Base-by-base conservation (phyloP, 2,888 invertebrate species). In the Muscina levida region DNA sequence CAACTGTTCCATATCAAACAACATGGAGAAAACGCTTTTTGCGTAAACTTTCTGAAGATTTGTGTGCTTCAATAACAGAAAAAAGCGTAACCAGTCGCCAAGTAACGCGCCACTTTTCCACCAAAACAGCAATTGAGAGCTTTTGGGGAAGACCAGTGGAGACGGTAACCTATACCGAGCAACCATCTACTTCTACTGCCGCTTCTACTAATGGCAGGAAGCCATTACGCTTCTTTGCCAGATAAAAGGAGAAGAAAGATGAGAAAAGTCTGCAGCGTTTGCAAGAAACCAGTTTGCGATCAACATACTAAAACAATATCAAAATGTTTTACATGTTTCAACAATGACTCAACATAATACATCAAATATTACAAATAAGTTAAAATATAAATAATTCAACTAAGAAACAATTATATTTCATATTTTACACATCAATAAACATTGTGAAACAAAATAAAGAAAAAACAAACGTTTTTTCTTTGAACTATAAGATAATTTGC, bases 281-380 rank as follows among this genome's bases (percentile, higher is more conserved):
- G 48, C 48, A 51, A 51, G 48, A 51, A 51, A 51, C 66, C 66
- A 56, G 57, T 71, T 71, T 57, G 57, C 71, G 48, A 71, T 71
- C 71, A 70, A 71, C 71, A 57, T 71, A 71, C 70, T 56, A 56
- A 70, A 70, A 70, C 70, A 70, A 68, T 68, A 68, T 68, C 68
- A 39, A 44, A 44, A 44, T 44, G 11, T 44, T 44, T 67, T 48
- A 24, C 68, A 68, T 68, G 48, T 72, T 59, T 72, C 59, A 72
- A 72, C 59, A 72, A 31, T 46, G 71, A 71, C 39, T 57, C 71
- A 71, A 71, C 71, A 71, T 71, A 56, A 71, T 24, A 57, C 71
- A 71, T 71, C 56, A 56, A 66, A 62, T 42, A 39, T 62, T 42
- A 62, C 39, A 62, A 62, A 42, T 62, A 44, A 44, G 44, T 44